A percentile compares a stretch with the other conserved stretches of the same genome.
Conservation (phyloP, 2,888 invertebrate species). For the Luffia ferchaultella region DNA sequence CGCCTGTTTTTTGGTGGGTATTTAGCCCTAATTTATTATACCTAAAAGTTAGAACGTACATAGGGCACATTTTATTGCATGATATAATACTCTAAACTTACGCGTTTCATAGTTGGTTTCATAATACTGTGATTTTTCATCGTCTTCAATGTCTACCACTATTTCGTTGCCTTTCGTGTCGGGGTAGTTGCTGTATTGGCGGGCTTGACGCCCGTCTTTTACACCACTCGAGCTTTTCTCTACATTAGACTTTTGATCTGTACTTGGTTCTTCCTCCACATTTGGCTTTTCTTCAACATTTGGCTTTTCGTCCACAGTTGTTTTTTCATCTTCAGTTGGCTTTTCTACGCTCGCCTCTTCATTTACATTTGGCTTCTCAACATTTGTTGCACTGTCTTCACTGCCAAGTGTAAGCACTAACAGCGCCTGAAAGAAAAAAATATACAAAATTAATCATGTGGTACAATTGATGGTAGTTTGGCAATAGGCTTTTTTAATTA, state of each 20-base stretch:
- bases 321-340: too few species aligned
- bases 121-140: conserved; percentile 77
- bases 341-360: conserved; percentile 11
- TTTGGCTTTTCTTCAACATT: conserved; percentile 17
- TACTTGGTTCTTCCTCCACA: not conserved
- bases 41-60: too few species aligned
- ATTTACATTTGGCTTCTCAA: conserved; percentile 13
- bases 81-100: too few species aligned
- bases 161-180: conserved; percentile 61
- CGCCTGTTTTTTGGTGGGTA: too few species aligned
- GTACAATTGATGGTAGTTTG: too few species aligned
- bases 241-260: conserved; percentile 16
- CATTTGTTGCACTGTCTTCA: conserved; percentile 12
- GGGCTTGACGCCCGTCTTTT: conserved; percentile 21
- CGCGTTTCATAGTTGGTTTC: conserved; percentile 80
- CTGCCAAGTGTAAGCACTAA: conserved; percentile 31
- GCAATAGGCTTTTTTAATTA: too few species aligned
- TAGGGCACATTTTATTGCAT: too few species aligned
- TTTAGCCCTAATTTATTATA: too few species aligned
- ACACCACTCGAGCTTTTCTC: conserved; percentile 15
- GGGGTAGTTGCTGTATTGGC: conserved; percentile 27
- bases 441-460: not conserved
- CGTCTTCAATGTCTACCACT: conserved; percentile 76
- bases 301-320: conserved; percentile 18
- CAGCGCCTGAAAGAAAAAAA: conserved; percentile 35